These are phyloP conservation scores for Chionodraco myersi DNA, from an alignment of 2,113 vertebrate genomes.

Conservation along the genomic window DNA sequence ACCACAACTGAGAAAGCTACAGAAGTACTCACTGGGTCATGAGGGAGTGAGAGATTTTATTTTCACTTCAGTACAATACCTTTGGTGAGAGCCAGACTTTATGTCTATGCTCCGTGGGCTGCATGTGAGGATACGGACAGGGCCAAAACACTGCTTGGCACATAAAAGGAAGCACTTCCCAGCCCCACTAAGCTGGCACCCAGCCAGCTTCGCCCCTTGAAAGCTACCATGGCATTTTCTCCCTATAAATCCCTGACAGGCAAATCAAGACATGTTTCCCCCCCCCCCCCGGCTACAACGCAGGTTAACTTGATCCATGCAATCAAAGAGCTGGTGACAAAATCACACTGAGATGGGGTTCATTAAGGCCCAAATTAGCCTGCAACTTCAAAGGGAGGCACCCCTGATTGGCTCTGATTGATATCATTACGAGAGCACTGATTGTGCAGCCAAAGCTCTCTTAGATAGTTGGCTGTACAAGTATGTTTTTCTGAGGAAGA, in stretches of 20 bases:
- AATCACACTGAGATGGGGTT: conserved; percentile 59
- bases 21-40: conserved; percentile 3
- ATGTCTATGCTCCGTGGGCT: conserved; percentile 54
- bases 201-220: conserved; percentile 55
- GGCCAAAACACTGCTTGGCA: conserved; percentile 68
- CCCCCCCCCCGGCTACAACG: conserved; percentile 41
- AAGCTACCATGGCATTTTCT: conserved; percentile 55
- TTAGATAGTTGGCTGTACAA: conserved; percentile 28
- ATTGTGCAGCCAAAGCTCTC: conserved; percentile 57
- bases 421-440: conserved; percentile 63
- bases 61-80: conserved; percentile 30
- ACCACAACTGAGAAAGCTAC: conserved; percentile 40
- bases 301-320: conserved; percentile 72
- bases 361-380: conserved; percentile 67
- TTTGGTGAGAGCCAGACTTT: conserved; percentile 44
- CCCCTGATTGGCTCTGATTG: conserved; percentile 72
- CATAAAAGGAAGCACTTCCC: conserved; percentile 57
- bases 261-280: too few relatives aligned
- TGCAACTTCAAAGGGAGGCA: conserved; percentile 50
- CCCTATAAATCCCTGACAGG: conserved; percentile 42
- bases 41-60: conserved; percentile 7
- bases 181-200: conserved; percentile 53
- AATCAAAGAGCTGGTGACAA: conserved; percentile 67
- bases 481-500: conserved; percentile 13
- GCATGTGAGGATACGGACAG: conserved; percentile 46